Evolutionary conservation across 2,888 invertebrate genomes (phyloP).

Genomic region (Gerris lacustris): DNA sequence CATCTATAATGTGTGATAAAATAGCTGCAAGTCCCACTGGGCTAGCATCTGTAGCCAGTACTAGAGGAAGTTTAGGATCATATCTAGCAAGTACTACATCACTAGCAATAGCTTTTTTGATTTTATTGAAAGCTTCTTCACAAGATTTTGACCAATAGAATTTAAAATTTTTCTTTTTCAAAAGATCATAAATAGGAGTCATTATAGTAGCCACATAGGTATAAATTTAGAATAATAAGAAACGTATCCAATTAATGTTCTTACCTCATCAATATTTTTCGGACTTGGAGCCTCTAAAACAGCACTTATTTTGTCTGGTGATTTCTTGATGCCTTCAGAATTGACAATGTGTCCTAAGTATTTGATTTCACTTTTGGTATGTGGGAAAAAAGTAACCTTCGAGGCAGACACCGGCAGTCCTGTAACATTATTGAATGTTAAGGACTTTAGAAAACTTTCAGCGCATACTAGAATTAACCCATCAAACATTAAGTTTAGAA

Average conservation of each 20-base stretch:
- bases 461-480: too few relatives aligned
- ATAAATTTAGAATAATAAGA: constrained; percentile 26
- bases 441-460: too few relatives aligned
- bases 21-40: constrained; percentile 21
- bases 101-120: constrained; percentile 28
- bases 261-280: not conserved
- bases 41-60: constrained; percentile 25
- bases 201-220: constrained; percentile 20
- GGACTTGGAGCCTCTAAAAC: not conserved
- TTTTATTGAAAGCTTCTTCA: constrained; percentile 26
- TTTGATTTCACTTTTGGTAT: too few relatives aligned
- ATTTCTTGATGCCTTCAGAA: not conserved
- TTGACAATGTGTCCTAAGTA: constrained; percentile 18
- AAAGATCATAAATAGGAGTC: constrained; percentile 21
- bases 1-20: constrained; percentile 21
- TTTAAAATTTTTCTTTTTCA: constrained; percentile 17
- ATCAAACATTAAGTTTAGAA: too few relatives aligned
- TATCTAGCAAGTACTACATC: constrained; percentile 28
- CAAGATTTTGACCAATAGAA: constrained; percentile 22
- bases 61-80: constrained; percentile 24
- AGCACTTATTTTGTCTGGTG: not conserved
- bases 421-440: too few relatives aligned
- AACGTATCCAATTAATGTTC: constrained; percentile 1
- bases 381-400: too few relatives aligned
- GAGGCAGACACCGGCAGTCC: too few relatives aligned